Conservation (phyloP, 2,797 vertebrate species). For the Simalia tracyae region DNA sequence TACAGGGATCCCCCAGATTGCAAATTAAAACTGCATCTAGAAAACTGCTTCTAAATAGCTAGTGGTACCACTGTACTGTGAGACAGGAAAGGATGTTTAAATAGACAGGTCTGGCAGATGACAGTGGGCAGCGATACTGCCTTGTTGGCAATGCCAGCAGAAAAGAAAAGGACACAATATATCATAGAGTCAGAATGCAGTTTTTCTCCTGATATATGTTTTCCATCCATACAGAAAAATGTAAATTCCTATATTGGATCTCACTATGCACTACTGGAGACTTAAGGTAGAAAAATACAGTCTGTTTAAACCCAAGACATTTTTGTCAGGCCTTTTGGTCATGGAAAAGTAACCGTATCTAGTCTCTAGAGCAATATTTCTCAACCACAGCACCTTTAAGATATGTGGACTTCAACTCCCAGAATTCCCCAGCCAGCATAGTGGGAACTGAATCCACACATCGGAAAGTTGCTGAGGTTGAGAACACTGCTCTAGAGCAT, state of each 20-base stretch:
- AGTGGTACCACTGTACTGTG: background rate
- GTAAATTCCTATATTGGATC: background rate
- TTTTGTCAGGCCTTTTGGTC: background rate
- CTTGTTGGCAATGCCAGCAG: background rate
- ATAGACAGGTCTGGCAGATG: background rate
- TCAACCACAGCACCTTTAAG: background rate
- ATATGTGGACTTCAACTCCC: background rate
- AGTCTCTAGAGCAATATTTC: background rate
- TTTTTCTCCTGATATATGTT: background rate
- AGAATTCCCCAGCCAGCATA: background rate
- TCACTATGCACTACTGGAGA: background rate
- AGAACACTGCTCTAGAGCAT: background rate
- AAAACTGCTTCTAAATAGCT: background rate
- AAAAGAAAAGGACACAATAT: background rate
- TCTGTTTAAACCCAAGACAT: background rate
- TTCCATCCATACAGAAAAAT: background rate
- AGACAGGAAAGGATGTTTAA: background rate
- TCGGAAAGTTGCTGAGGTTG: background rate
- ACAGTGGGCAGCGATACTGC: background rate
- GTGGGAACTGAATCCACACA: background rate
- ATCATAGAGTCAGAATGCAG: background rate
- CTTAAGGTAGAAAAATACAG: background rate
- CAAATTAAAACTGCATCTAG: slow-evolving; percentile 3
- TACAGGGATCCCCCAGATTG: accelerated
- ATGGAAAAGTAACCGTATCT: background rate